Percentiles rank a stretch among this genome's conserved stretches.
Evolutionary conservation across 2,113 vertebrate species (phyloP).

Genomic region (Amazona vittata): DNA sequence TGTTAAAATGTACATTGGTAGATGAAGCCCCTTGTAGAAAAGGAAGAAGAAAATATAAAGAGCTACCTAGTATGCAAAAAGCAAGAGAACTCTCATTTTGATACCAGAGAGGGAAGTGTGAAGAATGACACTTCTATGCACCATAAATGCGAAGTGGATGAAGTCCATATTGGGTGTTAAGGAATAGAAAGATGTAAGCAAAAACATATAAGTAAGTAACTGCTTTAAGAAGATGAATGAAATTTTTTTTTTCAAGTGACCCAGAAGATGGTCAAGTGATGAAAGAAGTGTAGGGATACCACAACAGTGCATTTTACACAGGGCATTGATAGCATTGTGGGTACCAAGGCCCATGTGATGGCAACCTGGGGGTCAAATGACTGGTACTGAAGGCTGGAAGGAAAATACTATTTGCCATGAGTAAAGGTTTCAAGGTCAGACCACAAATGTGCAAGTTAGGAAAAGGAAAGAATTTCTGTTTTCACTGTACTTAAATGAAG

Average conservation of each 20-base stretch:
- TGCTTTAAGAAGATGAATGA: neutral
- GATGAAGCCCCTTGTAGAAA: neutral
- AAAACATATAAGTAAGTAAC: neutral
- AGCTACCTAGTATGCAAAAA: neutral
- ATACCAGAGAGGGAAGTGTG: neutral
- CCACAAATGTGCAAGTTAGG: neutral
- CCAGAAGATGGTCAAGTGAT: neutral
- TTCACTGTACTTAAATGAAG: neutral
- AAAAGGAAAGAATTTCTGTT: neutral
- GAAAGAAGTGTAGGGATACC: accelerated
- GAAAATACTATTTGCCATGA: neutral
- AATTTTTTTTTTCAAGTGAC: neutral
- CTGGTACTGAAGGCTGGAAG: neutral
- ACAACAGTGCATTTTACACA: neutral
- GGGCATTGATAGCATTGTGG: neutral
- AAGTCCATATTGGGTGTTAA: neutral
- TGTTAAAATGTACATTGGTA: neutral
- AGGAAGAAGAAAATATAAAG: neutral
- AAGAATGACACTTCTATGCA: neutral
- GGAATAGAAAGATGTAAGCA: neutral
- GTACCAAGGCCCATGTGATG: neutral
- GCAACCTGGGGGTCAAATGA: neutral
- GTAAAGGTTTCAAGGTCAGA: neutral
- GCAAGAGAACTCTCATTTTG: neutral
- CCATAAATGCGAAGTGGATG: neutral